A percentile compares a stretch with the other conserved stretches of the same genome.
These are phyloP conservation scores for Thaumetopoea pityocampa DNA, from an alignment of 1,140 invertebrate genomes.

Conservation along the genomic window DNA sequence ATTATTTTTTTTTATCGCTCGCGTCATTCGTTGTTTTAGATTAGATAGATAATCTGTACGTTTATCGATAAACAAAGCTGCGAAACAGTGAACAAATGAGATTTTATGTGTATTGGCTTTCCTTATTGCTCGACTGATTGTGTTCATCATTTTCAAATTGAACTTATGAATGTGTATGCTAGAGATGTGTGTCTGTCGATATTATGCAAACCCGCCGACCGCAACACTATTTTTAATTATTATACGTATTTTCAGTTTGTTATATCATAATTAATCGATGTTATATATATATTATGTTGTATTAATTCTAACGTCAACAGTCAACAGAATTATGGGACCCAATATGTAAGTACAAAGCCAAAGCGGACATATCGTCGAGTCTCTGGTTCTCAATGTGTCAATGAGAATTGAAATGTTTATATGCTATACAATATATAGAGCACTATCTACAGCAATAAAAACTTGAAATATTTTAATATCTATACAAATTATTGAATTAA, in stretches of 20 bases:
- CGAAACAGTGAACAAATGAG: constrained; percentile 13
- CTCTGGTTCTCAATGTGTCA: too few species aligned
- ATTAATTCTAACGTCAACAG: too few species aligned
- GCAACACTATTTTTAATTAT: constrained; percentile 13
- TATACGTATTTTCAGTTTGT: not conserved
- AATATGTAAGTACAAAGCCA: not conserved
- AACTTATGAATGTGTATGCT: constrained; percentile 42
- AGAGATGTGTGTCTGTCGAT: constrained; percentile 48
- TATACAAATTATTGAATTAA: too few species aligned
- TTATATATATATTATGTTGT: too few species aligned
- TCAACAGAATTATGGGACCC: not conserved
- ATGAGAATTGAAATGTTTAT: too few species aligned
- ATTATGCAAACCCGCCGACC: constrained; percentile 58
- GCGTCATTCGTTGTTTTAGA: constrained; percentile 20
- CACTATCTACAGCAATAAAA: too few species aligned
- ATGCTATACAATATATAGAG: too few species aligned
- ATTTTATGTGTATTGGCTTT: constrained; percentile 28
- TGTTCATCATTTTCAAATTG: constrained; percentile 51
- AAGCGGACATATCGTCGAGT: too few species aligned
- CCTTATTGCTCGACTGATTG: constrained; percentile 61
- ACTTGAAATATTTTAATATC: too few species aligned
- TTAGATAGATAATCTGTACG: constrained; percentile 20
- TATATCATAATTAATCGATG: not conserved
- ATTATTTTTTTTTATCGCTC: constrained; percentile 21
- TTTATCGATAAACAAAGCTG: constrained; percentile 19